A percentile compares a stretch with the other conserved stretches of the same genome.
Conservation (phyloP, 2,888 invertebrate species). For the Germaria angustata region DNA sequence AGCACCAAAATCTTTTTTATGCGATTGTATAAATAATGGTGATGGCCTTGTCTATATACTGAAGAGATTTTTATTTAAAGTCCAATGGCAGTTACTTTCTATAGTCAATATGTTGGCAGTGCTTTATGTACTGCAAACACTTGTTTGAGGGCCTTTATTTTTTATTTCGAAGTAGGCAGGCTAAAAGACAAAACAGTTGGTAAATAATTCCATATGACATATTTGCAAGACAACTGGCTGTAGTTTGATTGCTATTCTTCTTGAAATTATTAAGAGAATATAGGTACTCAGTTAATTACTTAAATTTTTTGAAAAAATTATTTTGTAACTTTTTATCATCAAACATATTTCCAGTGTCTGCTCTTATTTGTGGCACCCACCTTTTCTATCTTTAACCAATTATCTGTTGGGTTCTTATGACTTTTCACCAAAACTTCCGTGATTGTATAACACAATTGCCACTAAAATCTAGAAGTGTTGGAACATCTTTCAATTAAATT, state of each 20-base stretch:
- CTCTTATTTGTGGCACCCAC: slow-evolving; percentile 11
- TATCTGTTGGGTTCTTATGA: background rate
- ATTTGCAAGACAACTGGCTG: background rate
- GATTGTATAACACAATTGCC: slow-evolving; percentile 61
- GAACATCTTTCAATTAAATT: background rate
- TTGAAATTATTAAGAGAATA: background rate
- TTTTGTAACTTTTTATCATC: background rate
- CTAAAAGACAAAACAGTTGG: slow-evolving; percentile 16
- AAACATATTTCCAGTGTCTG: slow-evolving; percentile 34
- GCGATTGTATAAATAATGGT: background rate
- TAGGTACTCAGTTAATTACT: background rate
- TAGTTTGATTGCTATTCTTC: slow-evolving; percentile 4
- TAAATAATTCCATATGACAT: background rate
- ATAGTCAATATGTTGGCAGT: slow-evolving; percentile 29
- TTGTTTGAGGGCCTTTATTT: background rate
- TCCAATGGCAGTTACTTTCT: slow-evolving; percentile 27
- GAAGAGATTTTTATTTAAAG: background rate
- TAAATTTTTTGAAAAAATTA: background rate
- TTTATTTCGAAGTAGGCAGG: slow-evolving; percentile 6
- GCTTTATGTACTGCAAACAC: slow-evolving; percentile 14
- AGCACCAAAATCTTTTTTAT: background rate
- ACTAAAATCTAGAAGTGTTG: slow-evolving; percentile 34
- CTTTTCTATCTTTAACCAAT: slow-evolving; percentile 20
- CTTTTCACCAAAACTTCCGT: slow-evolving; percentile 22
- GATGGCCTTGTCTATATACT: slow-evolving; percentile 26